Base-by-base conservation (phyloP, 2,888 invertebrate genomes). In the Leptopilina drosophilae region DNA sequence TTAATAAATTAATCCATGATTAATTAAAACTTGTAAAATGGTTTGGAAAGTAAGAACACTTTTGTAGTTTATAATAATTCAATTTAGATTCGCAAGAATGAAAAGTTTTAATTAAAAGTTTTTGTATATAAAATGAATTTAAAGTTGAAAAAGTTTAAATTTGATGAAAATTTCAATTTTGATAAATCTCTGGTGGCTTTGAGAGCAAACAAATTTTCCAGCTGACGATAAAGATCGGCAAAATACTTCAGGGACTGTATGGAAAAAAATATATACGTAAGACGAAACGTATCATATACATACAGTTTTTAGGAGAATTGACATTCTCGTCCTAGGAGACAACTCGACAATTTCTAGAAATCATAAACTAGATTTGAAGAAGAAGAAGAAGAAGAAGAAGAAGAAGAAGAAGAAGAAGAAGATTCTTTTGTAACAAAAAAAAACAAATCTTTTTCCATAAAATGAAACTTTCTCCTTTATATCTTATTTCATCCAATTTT, bases 291-390 rank as follows among this genome's bases (percentile, higher is more conserved):
- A n/a, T 15, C 59, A 15, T 59, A 56, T 56, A 46, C 9, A 59
- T 15, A 59, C 15, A 33, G 33, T 33, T 59, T 59, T 59, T 59
- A 59, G 59, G n/a, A 59, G 59, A 59, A 59, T 59, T 59, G 59
- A 59, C 59, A 59, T 59, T 59, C 59, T 59, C 59, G n/a, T 59
- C 59, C 59, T 5, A 59, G 59, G 14, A 59, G 59, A 59, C 59
- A 59, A 59, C n/a, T 15, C n/a, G 59, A 59, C 59, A 59, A 59
- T 59, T 15, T 59, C 8, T 7, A 8, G 15, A 59, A 59, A 59
- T 59, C 59, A 59, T 59, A 7, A 59, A 59, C 59, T 59, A n/a
- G 59, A 59, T 59, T 59, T 15, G 15, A 15, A 20, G 20, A 20
- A 20, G 15, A 15, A 59, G 59, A 15, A 59, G 15, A 59, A n/a